phyloP scores from a whole-genome alignment of 2,888 invertebrate genomes.

The Brachylomia viminalis region DNA sequence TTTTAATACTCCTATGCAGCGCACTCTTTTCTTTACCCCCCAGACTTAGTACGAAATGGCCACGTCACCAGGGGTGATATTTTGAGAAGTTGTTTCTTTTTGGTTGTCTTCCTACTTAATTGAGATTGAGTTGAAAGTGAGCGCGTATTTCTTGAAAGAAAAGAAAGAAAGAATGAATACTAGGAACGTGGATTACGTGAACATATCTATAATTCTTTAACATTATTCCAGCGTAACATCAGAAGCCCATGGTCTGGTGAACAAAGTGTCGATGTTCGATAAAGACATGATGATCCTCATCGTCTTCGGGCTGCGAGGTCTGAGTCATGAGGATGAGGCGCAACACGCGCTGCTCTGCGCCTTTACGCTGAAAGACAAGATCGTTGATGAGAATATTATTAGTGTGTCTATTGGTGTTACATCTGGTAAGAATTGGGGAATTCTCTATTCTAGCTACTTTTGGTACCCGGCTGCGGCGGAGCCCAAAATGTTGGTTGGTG shows the following conservation, averaged over 20 bases:
- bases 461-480: neutral
- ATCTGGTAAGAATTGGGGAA: conserved; percentile 86
- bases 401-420: conserved; percentile 92
- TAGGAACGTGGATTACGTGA: neutral
- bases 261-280: conserved; percentile 93
- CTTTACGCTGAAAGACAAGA: conserved; percentile 85
- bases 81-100: neutral
- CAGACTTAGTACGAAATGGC: neutral
- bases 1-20: neutral
- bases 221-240: conserved; percentile 82
- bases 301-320: conserved; percentile 93
- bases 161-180: neutral
- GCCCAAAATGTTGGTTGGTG: neutral
- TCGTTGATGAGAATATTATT: conserved; percentile 86
- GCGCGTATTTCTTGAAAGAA: neutral
- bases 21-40: neutral
- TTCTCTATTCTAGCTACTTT: neutral
- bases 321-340: conserved; percentile 93
- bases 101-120: too few species aligned
- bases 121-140: too few species aligned
- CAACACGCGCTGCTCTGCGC: conserved; percentile 92
- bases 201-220: neutral
- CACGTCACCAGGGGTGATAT: neutral
- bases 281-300: conserved; percentile 94
- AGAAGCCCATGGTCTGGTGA: conserved; percentile 91